phyloP scores from a whole-genome alignment of 2,888 invertebrate genomes.

The Keiferia lycopersicella region DNA sequence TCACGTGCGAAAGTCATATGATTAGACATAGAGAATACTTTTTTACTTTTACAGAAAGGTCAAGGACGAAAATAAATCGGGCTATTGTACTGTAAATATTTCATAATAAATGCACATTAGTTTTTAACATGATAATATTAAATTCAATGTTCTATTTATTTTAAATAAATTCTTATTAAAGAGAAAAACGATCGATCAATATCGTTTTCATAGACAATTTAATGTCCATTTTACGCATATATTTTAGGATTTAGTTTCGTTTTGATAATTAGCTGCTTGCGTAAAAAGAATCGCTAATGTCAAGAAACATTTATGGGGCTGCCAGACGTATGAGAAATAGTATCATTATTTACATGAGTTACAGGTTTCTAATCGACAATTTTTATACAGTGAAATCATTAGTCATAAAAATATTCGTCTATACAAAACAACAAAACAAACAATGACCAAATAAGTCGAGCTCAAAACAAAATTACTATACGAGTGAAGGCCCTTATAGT shows the following conservation, averaged over 20 bases:
- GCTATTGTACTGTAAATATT: too few relatives aligned
- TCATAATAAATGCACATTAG: too few relatives aligned
- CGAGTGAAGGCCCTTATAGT: too few relatives aligned
- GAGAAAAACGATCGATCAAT: background rate
- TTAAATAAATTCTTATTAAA: too few relatives aligned
- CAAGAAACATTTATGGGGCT: background rate
- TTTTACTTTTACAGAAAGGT: constrained; percentile 44
- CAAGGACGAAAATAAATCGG: constrained; percentile 44
- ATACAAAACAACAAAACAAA: too few relatives aligned
- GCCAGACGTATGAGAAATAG: too few relatives aligned
- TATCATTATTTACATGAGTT: too few relatives aligned
- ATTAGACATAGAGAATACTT: constrained; percentile 64
- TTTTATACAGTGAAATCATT: too few relatives aligned
- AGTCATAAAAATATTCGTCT: too few relatives aligned
- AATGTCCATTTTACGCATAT: background rate
- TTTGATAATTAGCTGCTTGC: background rate
- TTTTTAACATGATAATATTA: background rate
- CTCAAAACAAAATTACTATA: too few relatives aligned
- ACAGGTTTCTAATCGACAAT: too few relatives aligned
- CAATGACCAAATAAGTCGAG: too few relatives aligned
- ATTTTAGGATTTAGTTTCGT: background rate
- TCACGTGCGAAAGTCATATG: constrained; percentile 78
- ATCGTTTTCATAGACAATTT: background rate
- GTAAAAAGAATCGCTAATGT: constrained; percentile 1
- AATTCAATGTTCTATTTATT: background rate